These are phyloP conservation scores for Diorhabda elongata DNA, from an alignment of 1,140 invertebrate species.

Conservation along the genomic window DNA sequence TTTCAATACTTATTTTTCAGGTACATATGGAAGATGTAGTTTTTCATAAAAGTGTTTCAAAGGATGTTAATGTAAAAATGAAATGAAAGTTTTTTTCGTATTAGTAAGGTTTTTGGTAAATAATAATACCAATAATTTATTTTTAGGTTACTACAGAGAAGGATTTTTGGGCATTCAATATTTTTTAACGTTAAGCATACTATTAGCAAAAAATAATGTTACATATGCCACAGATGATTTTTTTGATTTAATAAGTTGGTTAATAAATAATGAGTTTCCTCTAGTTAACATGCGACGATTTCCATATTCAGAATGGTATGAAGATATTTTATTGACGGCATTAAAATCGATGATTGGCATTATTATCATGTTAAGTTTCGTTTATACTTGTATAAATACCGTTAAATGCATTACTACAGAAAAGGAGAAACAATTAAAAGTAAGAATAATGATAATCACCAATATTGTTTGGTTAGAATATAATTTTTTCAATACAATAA, in stretches of 20 bases:
- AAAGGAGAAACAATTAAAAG: slow-evolving; percentile 63
- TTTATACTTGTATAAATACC: slow-evolving; percentile 73
- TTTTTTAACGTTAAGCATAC: slow-evolving; percentile 58
- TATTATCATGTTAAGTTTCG: slow-evolving; percentile 72
- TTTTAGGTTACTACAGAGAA: slow-evolving; percentile 62
- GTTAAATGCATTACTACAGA: slow-evolving; percentile 64
- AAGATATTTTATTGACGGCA: slow-evolving; percentile 64
- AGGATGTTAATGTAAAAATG: too few species aligned
- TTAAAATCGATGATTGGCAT: slow-evolving; percentile 68
- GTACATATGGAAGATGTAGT: too few species aligned
- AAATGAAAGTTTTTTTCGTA: too few species aligned
- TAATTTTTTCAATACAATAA: background rate
- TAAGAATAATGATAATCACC: slow-evolving; percentile 30
- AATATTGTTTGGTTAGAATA: background rate
- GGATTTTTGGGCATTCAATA: slow-evolving; percentile 68
- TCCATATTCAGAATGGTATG: slow-evolving; percentile 71
- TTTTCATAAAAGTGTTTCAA: too few species aligned
- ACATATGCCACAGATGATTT: background rate
- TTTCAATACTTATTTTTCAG: too few species aligned
- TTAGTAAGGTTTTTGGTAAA: too few species aligned
- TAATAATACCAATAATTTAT: slow-evolving; percentile 22
- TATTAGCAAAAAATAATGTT: slow-evolving; percentile 35
- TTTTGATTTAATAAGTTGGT: background rate
- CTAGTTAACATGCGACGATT: slow-evolving; percentile 58
- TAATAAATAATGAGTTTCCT: slow-evolving; percentile 33